Evolutionary conservation across 2,888 invertebrate species (phyloP), one percentile per base, ranked within the genome.

Genomic region (Melanargia galathea): DNA sequence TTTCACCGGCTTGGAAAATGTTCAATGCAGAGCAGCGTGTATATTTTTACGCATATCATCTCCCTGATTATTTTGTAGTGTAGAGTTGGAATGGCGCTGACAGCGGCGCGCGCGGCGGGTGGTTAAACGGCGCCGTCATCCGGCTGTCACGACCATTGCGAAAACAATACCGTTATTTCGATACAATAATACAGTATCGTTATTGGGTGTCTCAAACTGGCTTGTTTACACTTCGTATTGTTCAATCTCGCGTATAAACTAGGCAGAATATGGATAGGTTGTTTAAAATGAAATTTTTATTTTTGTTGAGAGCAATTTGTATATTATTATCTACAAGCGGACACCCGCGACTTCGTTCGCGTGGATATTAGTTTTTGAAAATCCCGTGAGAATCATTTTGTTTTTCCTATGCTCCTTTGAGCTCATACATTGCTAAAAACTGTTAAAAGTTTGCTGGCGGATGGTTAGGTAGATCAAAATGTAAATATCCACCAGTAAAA

Each of bases 131-230:
- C 77, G 77, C 81, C 78, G 86, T 86, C 84, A 81, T 76, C 78
- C 71, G 74, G 75, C 78, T 82, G 83, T 82, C 83, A 77, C 30
- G 35, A 65, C 73, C 88, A 87, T 76, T 72, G 77, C 76, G 77
- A 81, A 73, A 84, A 85, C 86, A 86, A 87, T 87, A 82, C 81
- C 71, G 79, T 79, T 84, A 83, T 85, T 84, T 82, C 81, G 78
- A 83, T 82, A 79, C 82, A 83, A 86, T 87, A 83, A 82, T n/a
- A n/a, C n/a, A n/a, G 82, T 81, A 82, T 81, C 79, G 80, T 80
- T 81, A 86, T 87, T 78, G 82, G 81, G 81, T 78, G 86, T 87
- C 85, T 80, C 75, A 75, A 83, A 81, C 86, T 71, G 73, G 71
- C 76, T 75, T 83, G 81, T 82, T 83, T 84, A 71, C 73, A 74